Evolutionary conservation across 1,140 invertebrate species (phyloP).

Genomic region (Papilio helenus): DNA sequence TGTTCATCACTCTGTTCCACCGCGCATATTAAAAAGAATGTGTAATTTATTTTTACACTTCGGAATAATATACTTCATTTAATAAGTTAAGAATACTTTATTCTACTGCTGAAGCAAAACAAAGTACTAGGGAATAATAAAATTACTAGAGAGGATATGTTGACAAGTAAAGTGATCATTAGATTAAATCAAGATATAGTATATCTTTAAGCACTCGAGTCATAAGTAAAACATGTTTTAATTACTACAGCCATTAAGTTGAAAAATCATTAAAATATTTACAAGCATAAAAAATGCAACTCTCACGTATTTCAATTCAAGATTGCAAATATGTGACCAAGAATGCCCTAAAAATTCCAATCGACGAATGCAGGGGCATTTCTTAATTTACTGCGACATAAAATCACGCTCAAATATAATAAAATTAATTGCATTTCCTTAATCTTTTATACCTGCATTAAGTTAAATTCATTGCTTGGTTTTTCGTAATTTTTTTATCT

Average conservation of each 20-base stretch:
- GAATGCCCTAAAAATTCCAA: slow-evolving; percentile 23
- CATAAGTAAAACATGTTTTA: not conserved
- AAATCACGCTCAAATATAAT: slow-evolving; percentile 6
- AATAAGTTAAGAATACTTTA: not conserved
- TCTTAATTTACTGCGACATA: slow-evolving; percentile 7
- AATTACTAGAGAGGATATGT: not conserved
- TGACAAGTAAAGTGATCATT: not conserved
- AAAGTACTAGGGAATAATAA: not conserved
- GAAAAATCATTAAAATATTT: slow-evolving; percentile 18
- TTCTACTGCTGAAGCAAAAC: too few species aligned
- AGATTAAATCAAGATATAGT: not conserved
- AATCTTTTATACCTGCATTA: slow-evolving; percentile 24
- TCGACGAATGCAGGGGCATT: not conserved
- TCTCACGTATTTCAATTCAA: not conserved
- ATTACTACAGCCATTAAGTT: not conserved
- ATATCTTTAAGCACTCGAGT: not conserved
- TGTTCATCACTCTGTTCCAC: not conserved
- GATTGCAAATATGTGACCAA: not conserved
- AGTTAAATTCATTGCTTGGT: slow-evolving; percentile 25
- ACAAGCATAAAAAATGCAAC: slow-evolving; percentile 9
- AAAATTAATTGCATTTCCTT: slow-evolving; percentile 31
- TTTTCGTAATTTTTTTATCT: slow-evolving; percentile 33
- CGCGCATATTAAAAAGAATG: not conserved
- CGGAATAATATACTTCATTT: not conserved
- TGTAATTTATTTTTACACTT: not conserved